Percentiles rank a stretch among this genome's conserved stretches.
phyloP scores from a whole-genome alignment of 2,113 vertebrate genomes.

The Rhynchomys soricoides region DNA sequence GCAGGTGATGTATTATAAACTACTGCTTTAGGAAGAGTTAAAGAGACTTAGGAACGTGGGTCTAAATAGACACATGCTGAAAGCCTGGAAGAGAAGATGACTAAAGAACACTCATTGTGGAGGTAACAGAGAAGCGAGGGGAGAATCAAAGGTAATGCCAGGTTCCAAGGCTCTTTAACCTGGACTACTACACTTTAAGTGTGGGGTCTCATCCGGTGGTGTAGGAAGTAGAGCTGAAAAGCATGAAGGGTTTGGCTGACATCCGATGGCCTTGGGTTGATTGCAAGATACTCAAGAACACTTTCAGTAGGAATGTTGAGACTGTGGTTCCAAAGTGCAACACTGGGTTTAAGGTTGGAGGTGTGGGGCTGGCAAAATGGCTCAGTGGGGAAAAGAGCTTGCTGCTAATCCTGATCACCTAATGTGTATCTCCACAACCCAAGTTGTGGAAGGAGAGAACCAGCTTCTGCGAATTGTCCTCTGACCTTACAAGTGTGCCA shows the following conservation, averaged over 20 bases:
- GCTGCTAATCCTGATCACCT: neutral
- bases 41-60: neutral
- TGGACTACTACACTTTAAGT: neutral
- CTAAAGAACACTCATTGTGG: neutral
- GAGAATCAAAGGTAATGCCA: neutral
- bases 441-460: neutral
- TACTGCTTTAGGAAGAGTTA: conserved; percentile 31
- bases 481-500: neutral
- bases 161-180: neutral
- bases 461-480: neutral
- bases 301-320: neutral
- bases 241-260: neutral
- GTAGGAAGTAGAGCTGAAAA: conserved; percentile 12
- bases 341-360: conserved; percentile 29
- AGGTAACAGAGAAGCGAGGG: neutral
- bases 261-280: neutral
- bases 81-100: neutral
- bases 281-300: neutral
- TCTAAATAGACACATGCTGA: neutral
- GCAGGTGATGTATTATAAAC: conserved; percentile 29
- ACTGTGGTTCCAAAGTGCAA: neutral
- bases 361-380: neutral
- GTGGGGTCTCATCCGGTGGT: neutral
- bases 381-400: no score
- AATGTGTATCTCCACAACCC: neutral